Percentiles rank a stretch among this genome's conserved stretches.
These are phyloP conservation scores for Clepsis dumicolana DNA, from an alignment of 2,888 invertebrate genomes.

Conservation along the genomic window DNA sequence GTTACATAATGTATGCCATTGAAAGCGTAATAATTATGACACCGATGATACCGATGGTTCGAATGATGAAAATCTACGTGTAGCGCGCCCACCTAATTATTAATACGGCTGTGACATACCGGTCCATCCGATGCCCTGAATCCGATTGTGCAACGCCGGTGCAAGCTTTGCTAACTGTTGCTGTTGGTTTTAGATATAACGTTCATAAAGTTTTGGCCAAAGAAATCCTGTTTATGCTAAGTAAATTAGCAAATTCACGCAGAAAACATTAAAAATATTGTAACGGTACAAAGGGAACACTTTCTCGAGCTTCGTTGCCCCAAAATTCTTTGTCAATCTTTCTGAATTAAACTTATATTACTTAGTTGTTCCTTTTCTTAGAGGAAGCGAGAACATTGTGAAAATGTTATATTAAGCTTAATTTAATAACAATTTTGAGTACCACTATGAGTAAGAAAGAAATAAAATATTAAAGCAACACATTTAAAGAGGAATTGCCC, in stretches of 20 bases:
- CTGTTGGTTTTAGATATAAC: neutral
- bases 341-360: too few species aligned
- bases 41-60: slow-evolving; percentile 25
- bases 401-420: neutral
- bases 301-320: too few species aligned
- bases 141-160: slow-evolving; percentile 33
- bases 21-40: slow-evolving; percentile 36
- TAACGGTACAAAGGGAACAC: too few species aligned
- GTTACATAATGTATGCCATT: slow-evolving; percentile 37
- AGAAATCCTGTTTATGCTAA: neutral
- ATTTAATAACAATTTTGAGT: too few species aligned
- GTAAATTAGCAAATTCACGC: neutral
- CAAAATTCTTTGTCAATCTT: too few species aligned
- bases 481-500: neutral
- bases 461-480: neutral
- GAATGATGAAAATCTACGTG: slow-evolving; percentile 40
- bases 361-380: too few species aligned
- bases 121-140: slow-evolving; percentile 29
- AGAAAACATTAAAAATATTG: too few species aligned
- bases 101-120: slow-evolving; percentile 34
- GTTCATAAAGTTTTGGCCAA: neutral
- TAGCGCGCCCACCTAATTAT: slow-evolving; percentile 32
- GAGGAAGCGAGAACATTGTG: neutral
- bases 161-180: neutral
- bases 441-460: neutral